These are phyloP conservation scores for Gavialis gangeticus DNA, from an alignment of 2,113 vertebrate genomes.

Conservation along the genomic window DNA sequence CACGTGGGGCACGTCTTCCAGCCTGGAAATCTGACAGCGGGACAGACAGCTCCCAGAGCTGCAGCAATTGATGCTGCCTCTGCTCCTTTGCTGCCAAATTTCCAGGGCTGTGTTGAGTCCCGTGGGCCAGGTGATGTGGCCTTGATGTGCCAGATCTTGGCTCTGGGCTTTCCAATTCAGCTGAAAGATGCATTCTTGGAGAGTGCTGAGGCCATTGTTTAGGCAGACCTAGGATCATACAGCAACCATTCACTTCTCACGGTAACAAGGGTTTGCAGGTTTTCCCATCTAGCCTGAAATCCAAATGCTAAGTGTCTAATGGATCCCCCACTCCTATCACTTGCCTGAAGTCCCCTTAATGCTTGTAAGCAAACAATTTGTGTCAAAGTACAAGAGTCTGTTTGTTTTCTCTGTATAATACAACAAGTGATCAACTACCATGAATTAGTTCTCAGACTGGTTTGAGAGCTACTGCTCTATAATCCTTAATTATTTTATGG, in stretches of 20 bases:
- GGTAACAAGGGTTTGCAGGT: neutral
- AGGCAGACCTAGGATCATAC: too few relatives aligned
- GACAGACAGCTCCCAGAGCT: too few relatives aligned
- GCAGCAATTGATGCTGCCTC: too few relatives aligned
- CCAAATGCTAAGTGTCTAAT: accelerated
- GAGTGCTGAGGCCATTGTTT: accelerated
- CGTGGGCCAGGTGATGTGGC: too few relatives aligned
- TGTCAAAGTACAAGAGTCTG: neutral
- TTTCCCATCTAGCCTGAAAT: neutral
- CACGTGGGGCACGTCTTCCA: too few relatives aligned
- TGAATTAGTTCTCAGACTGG: neutral
- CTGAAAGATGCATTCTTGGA: neutral
- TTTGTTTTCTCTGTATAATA: accelerated
- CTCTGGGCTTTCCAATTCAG: neutral
- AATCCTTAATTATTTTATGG: conserved; percentile 16
- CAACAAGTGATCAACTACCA: accelerated
- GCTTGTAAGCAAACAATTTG: neutral
- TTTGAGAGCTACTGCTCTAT: neutral
- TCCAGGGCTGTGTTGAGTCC: too few relatives aligned
- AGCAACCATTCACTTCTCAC: neutral
- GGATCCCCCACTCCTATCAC: neutral
- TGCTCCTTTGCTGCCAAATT: too few relatives aligned
- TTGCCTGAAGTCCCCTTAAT: neutral
- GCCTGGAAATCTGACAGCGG: too few relatives aligned
- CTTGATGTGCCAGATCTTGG: too few relatives aligned